Evolutionary conservation across 2,888 invertebrate species (phyloP), one percentile per base, ranked within the genome.

Genomic region (Drosophila bunnanda): DNA sequence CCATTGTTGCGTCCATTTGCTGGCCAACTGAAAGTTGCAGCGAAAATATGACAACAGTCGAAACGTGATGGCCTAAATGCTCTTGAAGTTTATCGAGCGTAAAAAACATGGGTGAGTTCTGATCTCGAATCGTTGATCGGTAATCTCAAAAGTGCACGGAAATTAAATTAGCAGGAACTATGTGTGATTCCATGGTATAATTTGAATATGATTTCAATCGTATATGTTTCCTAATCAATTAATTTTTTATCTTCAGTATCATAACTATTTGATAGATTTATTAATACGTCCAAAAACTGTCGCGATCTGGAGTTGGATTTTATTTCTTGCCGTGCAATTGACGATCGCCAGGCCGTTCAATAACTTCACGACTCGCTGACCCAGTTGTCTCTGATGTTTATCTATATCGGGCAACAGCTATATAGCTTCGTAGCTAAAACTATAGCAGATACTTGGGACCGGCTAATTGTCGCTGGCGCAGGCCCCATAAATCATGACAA

Each of bases 341-440:
- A 56, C 39, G 44, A 69, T 77, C 64, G 64, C 22, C 36, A 17
- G 64, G 61, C 32, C 62, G 62, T 64, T 62, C 46, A 86, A 70
- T 78, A 79, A 81, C 80, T 77, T 79, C 76, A 81, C 73, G 87
- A 82, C 64, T 61, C 53, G 48, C 66, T 70, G 86, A 83, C 83
- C 83, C 86, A 86, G 83, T 88, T 83, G 79, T 86, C 86, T 77
- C 77, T 65, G 88, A 88, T 88, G 70, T 82, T 50, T 82, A 85
- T 83, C 73, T 74, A 61, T 79, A 75, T 85, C 76, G 80, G 73
- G 76, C 57, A 62, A 69, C 73, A 84, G 77, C 70, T 82, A 77
- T 70, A 74, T 65, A 52, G 50, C 50, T 52, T 13, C 15, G 15
- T 15, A 6, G 20, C 34, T 34, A 52, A 34, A 52, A 52, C 50